These are phyloP conservation scores for Cynopterus sphinx DNA, from an alignment of 2,797 vertebrate genomes.

Conservation along the genomic window DNA sequence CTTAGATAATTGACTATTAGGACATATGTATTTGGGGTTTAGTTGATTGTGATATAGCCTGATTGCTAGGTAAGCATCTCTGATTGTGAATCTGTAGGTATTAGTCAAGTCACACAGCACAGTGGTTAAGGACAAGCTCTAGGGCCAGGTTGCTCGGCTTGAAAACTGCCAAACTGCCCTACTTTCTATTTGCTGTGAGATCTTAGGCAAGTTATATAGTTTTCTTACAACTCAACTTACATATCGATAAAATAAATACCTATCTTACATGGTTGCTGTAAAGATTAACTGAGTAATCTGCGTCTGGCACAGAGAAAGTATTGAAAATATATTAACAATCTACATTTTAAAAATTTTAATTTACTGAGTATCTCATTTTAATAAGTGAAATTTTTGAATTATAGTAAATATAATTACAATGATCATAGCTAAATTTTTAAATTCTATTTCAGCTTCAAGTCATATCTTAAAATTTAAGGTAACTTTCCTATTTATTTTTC, in stretches of 20 bases:
- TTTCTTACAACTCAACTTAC: background rate
- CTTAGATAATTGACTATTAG: background rate
- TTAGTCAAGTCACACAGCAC: background rate
- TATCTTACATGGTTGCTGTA: background rate
- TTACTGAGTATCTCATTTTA: background rate
- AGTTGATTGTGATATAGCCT: background rate
- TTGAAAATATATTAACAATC: constrained; percentile 3
- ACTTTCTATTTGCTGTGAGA: background rate
- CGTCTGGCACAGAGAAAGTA: background rate
- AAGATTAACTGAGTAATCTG: background rate
- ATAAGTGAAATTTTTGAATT: constrained; percentile 1
- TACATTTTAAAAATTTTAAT: background rate
- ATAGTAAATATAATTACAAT: background rate
- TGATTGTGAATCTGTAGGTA: background rate
- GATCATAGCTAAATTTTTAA: background rate
- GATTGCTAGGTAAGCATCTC: background rate
- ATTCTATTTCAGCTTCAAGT: background rate
- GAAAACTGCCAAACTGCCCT: background rate
- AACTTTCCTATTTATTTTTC: background rate
- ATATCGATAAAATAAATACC: background rate
- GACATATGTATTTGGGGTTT: background rate
- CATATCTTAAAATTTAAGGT: background rate
- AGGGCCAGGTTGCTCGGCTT: background rate
- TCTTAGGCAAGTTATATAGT: background rate
- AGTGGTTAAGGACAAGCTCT: background rate